phyloP scores from a whole-genome alignment of 2,113 vertebrate species.

The Mystacornis crossleyi region DNA sequence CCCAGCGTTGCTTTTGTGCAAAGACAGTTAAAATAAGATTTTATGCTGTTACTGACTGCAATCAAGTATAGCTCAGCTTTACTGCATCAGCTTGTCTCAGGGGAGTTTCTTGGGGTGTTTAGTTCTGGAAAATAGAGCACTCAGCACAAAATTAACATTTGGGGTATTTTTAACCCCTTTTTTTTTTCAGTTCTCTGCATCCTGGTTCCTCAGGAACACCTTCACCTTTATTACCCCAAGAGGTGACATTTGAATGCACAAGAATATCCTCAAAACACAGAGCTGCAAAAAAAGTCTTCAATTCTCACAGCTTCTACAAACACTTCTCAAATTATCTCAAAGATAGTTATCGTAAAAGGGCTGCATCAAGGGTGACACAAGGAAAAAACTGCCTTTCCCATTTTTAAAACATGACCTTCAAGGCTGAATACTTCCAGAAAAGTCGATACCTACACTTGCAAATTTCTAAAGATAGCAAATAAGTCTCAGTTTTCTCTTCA shows the following conservation, averaged over 20 bases:
- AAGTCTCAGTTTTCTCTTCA: background rate
- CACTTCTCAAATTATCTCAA: background rate
- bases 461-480: background rate
- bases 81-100: background rate
- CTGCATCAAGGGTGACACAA: background rate
- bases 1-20: background rate
- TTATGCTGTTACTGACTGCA: conserved; percentile 1
- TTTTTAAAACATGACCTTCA: background rate
- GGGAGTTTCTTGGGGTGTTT: background rate
- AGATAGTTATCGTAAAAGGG: background rate
- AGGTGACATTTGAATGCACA: background rate
- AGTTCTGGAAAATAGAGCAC: background rate
- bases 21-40: conserved; percentile 37
- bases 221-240: background rate
- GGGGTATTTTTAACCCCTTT: background rate
- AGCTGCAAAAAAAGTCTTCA: background rate
- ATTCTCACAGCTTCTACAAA: background rate
- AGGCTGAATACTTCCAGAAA: background rate
- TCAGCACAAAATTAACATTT: background rate
- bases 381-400: background rate
- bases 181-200: background rate
- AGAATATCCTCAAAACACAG: background rate
- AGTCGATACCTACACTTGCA: background rate
- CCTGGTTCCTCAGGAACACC: accelerated
- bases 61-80: background rate